Conservation (phyloP, 2,113 vertebrate genomes). For the Cyprinodon variegatus region DNA sequence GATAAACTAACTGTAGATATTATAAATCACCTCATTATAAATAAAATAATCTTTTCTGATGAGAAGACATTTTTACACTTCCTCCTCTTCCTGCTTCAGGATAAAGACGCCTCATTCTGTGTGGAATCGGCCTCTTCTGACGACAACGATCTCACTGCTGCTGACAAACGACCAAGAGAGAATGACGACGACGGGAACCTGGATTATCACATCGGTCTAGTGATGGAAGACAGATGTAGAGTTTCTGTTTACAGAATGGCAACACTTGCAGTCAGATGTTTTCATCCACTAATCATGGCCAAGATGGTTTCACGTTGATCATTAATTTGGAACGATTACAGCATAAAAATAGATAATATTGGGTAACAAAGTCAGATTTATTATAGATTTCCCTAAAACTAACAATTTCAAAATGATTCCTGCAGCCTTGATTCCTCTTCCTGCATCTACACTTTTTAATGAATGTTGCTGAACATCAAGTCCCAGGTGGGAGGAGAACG, state of each 20-base stretch:
- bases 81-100: neutral
- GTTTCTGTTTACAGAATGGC: neutral
- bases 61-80: neutral
- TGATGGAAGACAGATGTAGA: conserved; percentile 90
- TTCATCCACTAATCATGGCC: neutral
- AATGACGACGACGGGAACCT: conserved; percentile 92
- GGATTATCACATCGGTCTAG: conserved; percentile 89
- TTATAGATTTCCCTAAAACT: too few relatives aligned
- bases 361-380: too few relatives aligned
- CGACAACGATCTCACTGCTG: conserved; percentile 16
- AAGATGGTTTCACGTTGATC: neutral
- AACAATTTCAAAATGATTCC: too few relatives aligned
- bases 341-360: too few relatives aligned
- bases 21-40: neutral
- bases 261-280: neutral
- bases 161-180: conserved; percentile 68
- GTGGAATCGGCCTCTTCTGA: neutral
- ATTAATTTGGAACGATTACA: too few relatives aligned
- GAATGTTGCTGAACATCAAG: too few relatives aligned
- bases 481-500: too few relatives aligned
- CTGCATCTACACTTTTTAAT: too few relatives aligned
- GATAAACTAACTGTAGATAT: too few relatives aligned
- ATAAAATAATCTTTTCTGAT: neutral
- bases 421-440: too few relatives aligned
- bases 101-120: neutral